These are phyloP conservation scores for Oscheius myriophilus DNA, from an alignment of 2,888 invertebrate species.

Conservation along the genomic window DNA sequence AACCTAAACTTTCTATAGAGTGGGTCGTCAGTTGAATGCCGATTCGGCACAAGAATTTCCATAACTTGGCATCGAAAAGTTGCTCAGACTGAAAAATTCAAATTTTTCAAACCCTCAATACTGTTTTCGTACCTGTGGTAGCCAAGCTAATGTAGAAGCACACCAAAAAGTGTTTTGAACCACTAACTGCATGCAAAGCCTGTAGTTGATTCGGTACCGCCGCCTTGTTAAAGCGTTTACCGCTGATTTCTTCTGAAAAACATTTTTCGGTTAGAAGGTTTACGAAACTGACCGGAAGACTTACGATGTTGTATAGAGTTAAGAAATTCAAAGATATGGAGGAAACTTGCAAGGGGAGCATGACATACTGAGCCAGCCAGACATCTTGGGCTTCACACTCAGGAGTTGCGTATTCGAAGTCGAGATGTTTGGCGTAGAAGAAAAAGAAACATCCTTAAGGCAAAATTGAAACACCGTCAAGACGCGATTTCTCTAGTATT, in stretches of 20 bases:
- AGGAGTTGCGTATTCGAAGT: conserved; percentile 8
- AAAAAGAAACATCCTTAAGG: conserved; percentile 15
- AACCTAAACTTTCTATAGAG: conserved; percentile 17
- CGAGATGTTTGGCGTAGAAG: conserved; percentile 14
- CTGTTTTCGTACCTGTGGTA: conserved; percentile 2
- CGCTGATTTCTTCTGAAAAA: conserved; percentile 15
- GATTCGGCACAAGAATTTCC: conserved; percentile 25
- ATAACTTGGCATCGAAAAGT: conserved; percentile 4
- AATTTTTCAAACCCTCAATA: background rate
- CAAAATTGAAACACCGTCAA: background rate
- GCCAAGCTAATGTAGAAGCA: conserved; percentile 19
- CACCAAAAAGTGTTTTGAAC: conserved; percentile 24
- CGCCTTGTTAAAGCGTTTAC: conserved; percentile 14
- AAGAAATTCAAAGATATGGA: conserved; percentile 17
- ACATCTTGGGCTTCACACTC: conserved; percentile 24
- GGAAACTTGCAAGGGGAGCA: conserved; percentile 11
- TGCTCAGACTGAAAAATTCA: background rate
- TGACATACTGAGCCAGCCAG: conserved; percentile 10
- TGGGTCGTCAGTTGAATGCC: conserved; percentile 22
- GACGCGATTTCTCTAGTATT: no score
- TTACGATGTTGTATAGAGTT: conserved; percentile 12
- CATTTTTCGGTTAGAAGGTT: background rate
- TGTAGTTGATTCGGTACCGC: conserved; percentile 17
- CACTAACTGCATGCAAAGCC: conserved; percentile 14
- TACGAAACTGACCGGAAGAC: background rate